Conservation (phyloP, 2,113 vertebrate genomes). For the Lonchura striata region DNA sequence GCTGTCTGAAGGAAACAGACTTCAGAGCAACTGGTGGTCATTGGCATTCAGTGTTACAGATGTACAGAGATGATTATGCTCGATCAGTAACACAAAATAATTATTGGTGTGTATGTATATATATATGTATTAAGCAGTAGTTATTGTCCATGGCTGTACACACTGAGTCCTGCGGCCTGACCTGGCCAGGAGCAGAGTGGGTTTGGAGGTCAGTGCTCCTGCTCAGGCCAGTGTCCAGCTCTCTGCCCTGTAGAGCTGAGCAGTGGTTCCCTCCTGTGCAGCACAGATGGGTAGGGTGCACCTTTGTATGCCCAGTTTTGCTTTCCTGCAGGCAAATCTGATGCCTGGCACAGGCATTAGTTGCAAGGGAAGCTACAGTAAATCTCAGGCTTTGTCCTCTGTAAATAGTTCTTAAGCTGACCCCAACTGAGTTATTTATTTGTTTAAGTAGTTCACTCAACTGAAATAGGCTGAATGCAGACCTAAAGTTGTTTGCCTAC, state of each 20-base stretch:
- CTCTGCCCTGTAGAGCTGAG: not conserved
- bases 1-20: not conserved
- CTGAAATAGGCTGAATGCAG: not conserved
- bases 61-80: not conserved
- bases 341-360: not conserved
- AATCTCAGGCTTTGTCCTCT: not conserved
- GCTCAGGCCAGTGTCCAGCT: not conserved
- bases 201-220: not conserved
- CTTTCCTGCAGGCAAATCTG: not conserved
- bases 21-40: not conserved
- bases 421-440: not conserved
- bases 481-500: not conserved
- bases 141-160: not conserved
- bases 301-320: not conserved
- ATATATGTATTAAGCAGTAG: fast-evolving
- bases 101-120: not conserved
- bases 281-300: not conserved
- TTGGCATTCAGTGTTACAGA: not conserved
- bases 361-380: not conserved
- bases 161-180: not conserved
- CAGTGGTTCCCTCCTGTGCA: not conserved
- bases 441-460: not conserved
- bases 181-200: not conserved
- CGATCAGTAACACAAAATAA: not conserved
- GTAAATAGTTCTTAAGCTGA: not conserved